Percentiles rank a stretch among this genome's conserved stretches.
Evolutionary conservation across 2,797 vertebrate genomes (phyloP).

Genomic region (Bradypus variegatus): DNA sequence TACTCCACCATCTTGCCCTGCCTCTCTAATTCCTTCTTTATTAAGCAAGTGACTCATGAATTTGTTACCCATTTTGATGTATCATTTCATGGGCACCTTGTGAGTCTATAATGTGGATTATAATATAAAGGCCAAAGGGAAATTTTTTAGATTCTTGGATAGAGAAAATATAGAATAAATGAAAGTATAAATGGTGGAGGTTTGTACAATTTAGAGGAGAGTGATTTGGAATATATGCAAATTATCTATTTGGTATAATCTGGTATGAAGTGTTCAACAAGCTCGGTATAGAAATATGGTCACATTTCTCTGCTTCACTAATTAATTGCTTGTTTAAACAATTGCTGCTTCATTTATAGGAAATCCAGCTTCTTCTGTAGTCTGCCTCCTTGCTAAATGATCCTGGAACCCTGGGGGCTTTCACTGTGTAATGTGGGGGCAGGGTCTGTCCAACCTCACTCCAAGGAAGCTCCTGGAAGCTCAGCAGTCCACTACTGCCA

Average conservation of each 20-base stretch:
- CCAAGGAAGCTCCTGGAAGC: not conserved
- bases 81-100: not conserved
- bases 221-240: not conserved
- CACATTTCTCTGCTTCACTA: not conserved
- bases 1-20: too few species aligned
- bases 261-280: not conserved
- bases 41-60: not conserved
- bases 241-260: not conserved
- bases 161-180: not conserved
- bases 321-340: not conserved
- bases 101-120: not conserved
- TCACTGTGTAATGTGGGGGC: not conserved
- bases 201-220: not conserved
- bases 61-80: not conserved
- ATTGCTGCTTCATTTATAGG: not conserved
- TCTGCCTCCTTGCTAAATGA: not conserved
- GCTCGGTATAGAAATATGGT: not conserved
- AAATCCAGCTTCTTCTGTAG: not conserved
- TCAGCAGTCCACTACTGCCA: too few species aligned
- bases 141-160: not conserved
- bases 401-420: not conserved
- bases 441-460: not conserved
- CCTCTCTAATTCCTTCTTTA: not conserved
- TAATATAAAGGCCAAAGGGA: not conserved
- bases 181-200: not conserved